phyloP scores from a whole-genome alignment of 35 echinoderm and acorn worm species.

The Lytechinus pictus region DNA sequence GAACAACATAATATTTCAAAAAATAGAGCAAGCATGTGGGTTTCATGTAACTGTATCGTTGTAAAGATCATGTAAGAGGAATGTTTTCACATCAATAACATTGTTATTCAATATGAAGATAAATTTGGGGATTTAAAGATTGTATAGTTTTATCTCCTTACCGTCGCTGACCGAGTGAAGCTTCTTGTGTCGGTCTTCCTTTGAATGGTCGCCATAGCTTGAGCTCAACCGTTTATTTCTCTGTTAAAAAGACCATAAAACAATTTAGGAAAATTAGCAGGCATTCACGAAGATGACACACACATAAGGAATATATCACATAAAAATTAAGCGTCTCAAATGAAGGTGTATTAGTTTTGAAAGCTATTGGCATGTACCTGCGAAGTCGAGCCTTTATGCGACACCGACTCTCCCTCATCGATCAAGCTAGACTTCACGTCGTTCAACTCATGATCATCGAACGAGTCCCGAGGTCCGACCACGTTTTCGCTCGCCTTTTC shows the following conservation, averaged over 20 bases:
- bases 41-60: neutral
- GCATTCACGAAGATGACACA: neutral
- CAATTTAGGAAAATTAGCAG: constrained; percentile 41
- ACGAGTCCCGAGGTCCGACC: constrained; percentile 70
- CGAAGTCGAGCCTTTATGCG: constrained; percentile 60
- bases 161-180: constrained; percentile 68
- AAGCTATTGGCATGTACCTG: constrained; percentile 61
- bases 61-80: neutral
- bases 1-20: neutral
- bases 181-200: constrained; percentile 70
- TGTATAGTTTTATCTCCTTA: constrained; percentile 36
- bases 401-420: constrained; percentile 63
- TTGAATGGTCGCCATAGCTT: constrained; percentile 62
- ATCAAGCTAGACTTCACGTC: constrained; percentile 72
- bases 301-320: constrained; percentile 13
- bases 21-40: neutral
- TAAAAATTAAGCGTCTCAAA: neutral
- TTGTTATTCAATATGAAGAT: neutral
- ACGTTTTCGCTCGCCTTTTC: constrained; percentile 76
- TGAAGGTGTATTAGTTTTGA: neutral
- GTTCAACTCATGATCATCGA: constrained; percentile 64
- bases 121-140: neutral
- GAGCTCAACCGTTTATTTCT: constrained; percentile 71
- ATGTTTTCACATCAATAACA: neutral
- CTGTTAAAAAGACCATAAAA: constrained; percentile 54